Evolutionary conservation across 2,113 vertebrate genomes (phyloP).

Genomic region (Crotalus helleri): DNA sequence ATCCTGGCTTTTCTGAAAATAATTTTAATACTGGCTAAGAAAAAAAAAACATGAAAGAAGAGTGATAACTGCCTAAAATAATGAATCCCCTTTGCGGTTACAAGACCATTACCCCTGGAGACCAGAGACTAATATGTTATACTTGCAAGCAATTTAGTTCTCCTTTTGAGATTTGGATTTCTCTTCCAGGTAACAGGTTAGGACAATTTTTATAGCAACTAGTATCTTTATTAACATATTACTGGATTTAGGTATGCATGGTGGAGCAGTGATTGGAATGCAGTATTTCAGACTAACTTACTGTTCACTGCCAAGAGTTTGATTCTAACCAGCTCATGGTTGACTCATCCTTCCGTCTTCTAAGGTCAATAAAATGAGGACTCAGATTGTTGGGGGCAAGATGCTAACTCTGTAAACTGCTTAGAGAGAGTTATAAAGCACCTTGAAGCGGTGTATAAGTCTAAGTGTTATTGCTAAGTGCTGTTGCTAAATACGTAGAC

Average conservation of each 20-base stretch:
- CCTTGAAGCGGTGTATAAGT: too few relatives aligned
- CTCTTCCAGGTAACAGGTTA: not conserved
- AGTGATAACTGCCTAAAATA: not conserved
- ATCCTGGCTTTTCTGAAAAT: not conserved
- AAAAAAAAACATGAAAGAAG: not conserved
- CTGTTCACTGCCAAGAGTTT: too few relatives aligned
- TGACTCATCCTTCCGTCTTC: too few relatives aligned
- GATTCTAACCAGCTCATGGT: too few relatives aligned
- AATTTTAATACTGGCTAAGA: not conserved
- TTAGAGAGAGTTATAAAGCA: too few relatives aligned
- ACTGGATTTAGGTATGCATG: not conserved
- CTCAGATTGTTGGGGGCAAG: too few relatives aligned
- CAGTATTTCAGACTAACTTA: not conserved
- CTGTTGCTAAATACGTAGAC: not conserved
- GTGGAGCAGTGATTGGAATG: not conserved
- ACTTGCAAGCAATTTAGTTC: not conserved
- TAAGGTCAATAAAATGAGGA: too few relatives aligned
- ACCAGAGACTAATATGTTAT: not conserved
- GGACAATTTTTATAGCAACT: not conserved
- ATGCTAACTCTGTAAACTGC: too few relatives aligned
- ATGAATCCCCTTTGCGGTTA: not conserved
- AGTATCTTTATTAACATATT: not conserved
- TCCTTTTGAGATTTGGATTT: not conserved
- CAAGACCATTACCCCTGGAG: not conserved
- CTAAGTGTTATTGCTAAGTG: not conserved